Evolutionary conservation across 2,888 invertebrate species (phyloP), one percentile per base, ranked within the genome.

Genomic region (Ichneumoninae sp.): DNA sequence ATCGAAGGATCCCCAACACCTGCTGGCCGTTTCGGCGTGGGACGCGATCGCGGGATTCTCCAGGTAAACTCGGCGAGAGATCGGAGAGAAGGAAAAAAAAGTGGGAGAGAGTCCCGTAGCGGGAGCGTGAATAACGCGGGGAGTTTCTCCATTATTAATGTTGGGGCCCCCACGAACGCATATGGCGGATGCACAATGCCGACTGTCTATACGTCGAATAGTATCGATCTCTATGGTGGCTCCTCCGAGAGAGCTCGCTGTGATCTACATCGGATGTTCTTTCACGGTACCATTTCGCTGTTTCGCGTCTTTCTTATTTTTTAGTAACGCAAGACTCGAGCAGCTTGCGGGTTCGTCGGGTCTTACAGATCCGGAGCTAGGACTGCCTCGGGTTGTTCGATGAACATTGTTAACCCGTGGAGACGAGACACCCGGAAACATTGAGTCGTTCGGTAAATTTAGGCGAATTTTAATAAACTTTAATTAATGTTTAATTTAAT

Each of bases 11-110:
- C 88, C 72, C 87, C 89, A 87, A 90, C 91, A 92, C 92, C 91
- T 91, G 92, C 92, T 88, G 89, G 86, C 72, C 80, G 82, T 70
- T 60, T 78, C 57, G 69, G 87, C 88, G 88, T 89, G 89, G 89
- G 89, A 89, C 84, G 89, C 85, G 86, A 77, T 40, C 54, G 40
- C 54, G 70, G 60, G 62, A 75, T 68, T 66, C 71, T 13, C 70
- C 84, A 76, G 79, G 82, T 80, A 82, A 79, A 75, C 57, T 78
- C 54, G 8, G 50, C 22, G 44, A 54, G 74, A 76, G 66, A 50
- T 76, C 66, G 60, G 76, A 52, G 52, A 22, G 16, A 44, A 70
- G n/a, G 19, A 80, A 65, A 70, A 74, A 79, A 70, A 30, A 16
- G 19, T 71, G 50, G 33, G 36, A 79, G 40, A 60, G 30, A 8